Evolutionary conservation across 2,888 invertebrate species (phyloP).

Genomic region (Cheilosia vernalis): DNA sequence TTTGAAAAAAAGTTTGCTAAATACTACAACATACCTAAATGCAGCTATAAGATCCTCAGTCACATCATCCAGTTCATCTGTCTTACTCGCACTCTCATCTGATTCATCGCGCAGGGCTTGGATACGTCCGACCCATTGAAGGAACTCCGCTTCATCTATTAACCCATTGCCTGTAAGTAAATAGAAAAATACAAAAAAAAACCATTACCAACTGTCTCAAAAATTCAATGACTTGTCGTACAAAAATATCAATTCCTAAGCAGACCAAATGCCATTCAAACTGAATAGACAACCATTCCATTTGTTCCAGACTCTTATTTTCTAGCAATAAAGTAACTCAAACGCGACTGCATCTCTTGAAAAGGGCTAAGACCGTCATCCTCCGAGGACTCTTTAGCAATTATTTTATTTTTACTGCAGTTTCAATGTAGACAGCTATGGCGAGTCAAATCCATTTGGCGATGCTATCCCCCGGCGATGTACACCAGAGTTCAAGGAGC

Average conservation of each 20-base stretch:
- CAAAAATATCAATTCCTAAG: slow-evolving; percentile 18
- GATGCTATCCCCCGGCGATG: slow-evolving; percentile 29
- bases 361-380: neutral
- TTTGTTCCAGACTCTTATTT: slow-evolving; percentile 1
- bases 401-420: slow-evolving; percentile 40
- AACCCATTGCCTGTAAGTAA: slow-evolving; percentile 87
- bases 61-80: slow-evolving; percentile 86
- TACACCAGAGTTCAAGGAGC: slow-evolving; percentile 12
- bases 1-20: neutral
- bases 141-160: slow-evolving; percentile 91
- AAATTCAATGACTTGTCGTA: neutral
- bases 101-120: slow-evolving; percentile 87
- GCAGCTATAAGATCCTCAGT: slow-evolving; percentile 93
- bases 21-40: slow-evolving; percentile 86
- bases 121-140: slow-evolving; percentile 90
- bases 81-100: slow-evolving; percentile 83
- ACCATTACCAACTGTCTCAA: neutral
- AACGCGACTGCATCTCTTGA: neutral
- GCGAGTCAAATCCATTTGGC: slow-evolving; percentile 56
- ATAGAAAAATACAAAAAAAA: slow-evolving; percentile 26
- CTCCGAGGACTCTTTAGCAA: slow-evolving; percentile 29
- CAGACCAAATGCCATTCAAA: slow-evolving; percentile 11
- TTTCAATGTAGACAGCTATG: slow-evolving; percentile 34
- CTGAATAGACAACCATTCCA: no score
- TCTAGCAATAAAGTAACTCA: slow-evolving; percentile 25